A percentile compares a stretch with the other conserved stretches of the same genome.
Conservation (phyloP, 1,140 invertebrate genomes). For the Trissolcus basalis region DNA sequence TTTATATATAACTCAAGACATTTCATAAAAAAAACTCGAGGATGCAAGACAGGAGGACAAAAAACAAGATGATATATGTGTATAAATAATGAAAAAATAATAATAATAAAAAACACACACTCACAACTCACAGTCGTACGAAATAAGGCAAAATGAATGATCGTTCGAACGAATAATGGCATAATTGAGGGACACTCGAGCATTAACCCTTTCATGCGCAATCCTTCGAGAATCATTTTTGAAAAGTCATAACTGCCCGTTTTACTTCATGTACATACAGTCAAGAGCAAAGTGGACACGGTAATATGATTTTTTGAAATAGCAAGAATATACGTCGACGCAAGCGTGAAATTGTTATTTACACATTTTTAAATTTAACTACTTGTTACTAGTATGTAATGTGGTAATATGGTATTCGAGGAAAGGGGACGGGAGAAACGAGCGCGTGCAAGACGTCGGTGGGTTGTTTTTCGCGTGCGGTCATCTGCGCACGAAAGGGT, state of each 20-base stretch:
- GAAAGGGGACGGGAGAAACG: conserved; percentile 24
- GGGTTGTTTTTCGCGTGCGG: conserved; percentile 33
- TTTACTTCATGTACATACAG: conserved; percentile 69
- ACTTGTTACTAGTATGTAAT: conserved; percentile 61
- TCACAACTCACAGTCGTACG: conserved; percentile 55
- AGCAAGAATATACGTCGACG: conserved; percentile 47
- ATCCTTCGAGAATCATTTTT: conserved; percentile 51
- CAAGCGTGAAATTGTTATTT: conserved; percentile 56
- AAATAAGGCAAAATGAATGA: conserved; percentile 25
- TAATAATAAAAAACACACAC: conserved; percentile 7
- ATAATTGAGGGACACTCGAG: conserved; percentile 54
- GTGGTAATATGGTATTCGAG: conserved; percentile 53
- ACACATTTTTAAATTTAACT: conserved; percentile 60
- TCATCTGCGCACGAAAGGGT: conserved; percentile 56
- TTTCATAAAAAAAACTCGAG: conserved; percentile 30
- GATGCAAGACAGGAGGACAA: conserved; percentile 55
- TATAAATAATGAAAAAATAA: conserved; percentile 46
- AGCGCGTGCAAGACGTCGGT: conserved; percentile 43
- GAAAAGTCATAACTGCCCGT: conserved; percentile 58
- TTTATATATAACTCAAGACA: conserved; percentile 55
- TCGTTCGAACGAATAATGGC: conserved; percentile 47
- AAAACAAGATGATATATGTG: conserved; percentile 60
- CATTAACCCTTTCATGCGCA: conserved; percentile 55
- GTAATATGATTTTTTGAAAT: conserved; percentile 69
- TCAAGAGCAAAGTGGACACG: conserved; percentile 64